phyloP scores from a whole-genome alignment of 2,888 invertebrate genomes.

The Phytoseiulus persimilis region DNA sequence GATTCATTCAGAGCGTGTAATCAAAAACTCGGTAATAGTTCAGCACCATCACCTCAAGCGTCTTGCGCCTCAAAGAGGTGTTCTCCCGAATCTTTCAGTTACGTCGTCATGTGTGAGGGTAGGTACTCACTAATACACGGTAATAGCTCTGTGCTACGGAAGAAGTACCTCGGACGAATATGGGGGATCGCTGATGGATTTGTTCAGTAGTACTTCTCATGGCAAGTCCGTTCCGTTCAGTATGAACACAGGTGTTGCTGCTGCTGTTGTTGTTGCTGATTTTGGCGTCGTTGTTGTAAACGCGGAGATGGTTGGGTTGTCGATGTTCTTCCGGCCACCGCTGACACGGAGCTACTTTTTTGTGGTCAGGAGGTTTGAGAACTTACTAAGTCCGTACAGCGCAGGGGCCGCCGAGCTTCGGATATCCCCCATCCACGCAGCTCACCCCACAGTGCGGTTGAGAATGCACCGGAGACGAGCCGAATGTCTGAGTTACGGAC shows the following conservation, averaged over 20 bases:
- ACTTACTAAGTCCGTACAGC: background rate
- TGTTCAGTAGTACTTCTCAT: background rate
- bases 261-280: background rate
- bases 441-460: background rate
- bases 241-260: background rate
- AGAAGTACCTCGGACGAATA: background rate
- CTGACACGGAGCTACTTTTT: background rate
- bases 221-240: background rate
- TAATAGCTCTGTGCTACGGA: background rate
- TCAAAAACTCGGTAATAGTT: background rate
- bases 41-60: background rate
- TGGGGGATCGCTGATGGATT: background rate
- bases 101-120: background rate
- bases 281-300: background rate
- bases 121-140: background rate
- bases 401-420: background rate
- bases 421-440: background rate
- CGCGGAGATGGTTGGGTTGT: background rate
- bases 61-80: background rate
- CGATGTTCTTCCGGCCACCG: background rate
- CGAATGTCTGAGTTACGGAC: slow-evolving; percentile 38
- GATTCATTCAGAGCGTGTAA: background rate
- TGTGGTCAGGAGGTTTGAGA: background rate
- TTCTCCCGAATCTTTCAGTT: background rate
- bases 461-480: background rate